Evolutionary conservation across 2,797 vertebrate species (phyloP), one percentile per base, ranked within the genome.

Genomic region (Stomatorhinus walkeri): DNA sequence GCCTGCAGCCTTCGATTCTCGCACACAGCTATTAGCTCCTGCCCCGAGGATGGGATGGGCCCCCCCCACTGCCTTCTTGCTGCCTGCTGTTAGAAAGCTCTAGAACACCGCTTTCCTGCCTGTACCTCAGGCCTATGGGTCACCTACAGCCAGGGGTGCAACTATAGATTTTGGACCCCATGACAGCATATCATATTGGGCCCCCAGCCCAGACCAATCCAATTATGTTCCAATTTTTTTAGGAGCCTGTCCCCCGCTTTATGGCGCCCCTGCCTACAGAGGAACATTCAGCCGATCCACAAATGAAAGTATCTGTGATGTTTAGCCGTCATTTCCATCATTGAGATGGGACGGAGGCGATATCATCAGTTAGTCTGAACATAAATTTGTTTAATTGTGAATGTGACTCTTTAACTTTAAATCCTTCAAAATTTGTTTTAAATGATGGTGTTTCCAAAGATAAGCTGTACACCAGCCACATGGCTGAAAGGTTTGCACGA

Each of bases 11-110:
- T 32, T 19, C 10, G 5, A 32, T 90, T 93, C 91, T 91, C 93
- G 92, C 91, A 89, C 92, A 91, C 93, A 95, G 94, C 95, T 94
- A 95, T 95, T 95, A 91, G 89, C 91, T 90, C 92, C 93, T 59
- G 19, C 95, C 95, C 95, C 95, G 93, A 94, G 93, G 90, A 92
- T 56, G 40, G 91, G 48, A 92, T 40, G 28, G 68, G 43, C 92
- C 43, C 93, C 16, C 36, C 19, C 14, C 32, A 16, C 32, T 2
- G 6, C 32, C 12, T 36, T n/a, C 36, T 76, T 36, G 68, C 28
- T 76, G 32, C 68, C 7, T 48, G 16, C 40, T 48, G 6, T 84
- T 46, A 84, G 81, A 49, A 22, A 9, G 19, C 9, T 49, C 46
- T 49, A 84, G 40, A 84, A 10, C 5, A 16, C 16, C 3, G 19